Percentiles rank a stretch among this genome's conserved stretches.
Evolutionary conservation across 2,113 vertebrate genomes (phyloP).

Genomic region (Todiramphus saurophagus): DNA sequence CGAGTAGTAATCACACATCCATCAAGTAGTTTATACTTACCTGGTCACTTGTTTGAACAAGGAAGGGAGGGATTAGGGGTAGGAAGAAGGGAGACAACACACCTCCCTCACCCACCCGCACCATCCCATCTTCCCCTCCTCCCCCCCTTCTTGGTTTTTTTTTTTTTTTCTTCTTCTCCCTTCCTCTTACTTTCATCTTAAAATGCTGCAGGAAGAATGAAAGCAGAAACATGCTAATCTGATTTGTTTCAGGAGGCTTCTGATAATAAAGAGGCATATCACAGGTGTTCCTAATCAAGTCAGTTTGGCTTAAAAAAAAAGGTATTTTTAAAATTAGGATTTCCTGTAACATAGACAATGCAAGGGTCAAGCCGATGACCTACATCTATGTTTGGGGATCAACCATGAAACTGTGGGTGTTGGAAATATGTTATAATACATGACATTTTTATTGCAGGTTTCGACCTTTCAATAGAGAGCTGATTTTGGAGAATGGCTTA

Average conservation of each 20-base stretch:
- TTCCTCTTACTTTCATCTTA: slow-evolving; percentile 58
- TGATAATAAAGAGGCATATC: slow-evolving; percentile 70
- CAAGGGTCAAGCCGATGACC: slow-evolving; percentile 68
- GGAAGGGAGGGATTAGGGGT: neutral
- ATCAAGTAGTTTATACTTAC: neutral
- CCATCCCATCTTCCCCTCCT: too few species aligned
- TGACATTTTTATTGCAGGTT: slow-evolving; percentile 83
- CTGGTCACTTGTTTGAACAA: neutral
- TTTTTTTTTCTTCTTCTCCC: neutral
- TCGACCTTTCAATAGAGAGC: slow-evolving; percentile 76
- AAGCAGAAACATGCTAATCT: slow-evolving; percentile 75
- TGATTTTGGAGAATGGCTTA: slow-evolving; percentile 69
- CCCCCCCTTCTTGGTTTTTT: too few species aligned
- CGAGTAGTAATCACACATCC: neutral
- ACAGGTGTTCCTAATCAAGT: slow-evolving; percentile 79
- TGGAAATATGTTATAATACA: slow-evolving; percentile 80
- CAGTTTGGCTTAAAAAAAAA: slow-evolving; percentile 29
- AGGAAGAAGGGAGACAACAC: neutral
- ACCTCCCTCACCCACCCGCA: too few species aligned
- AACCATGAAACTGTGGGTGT: slow-evolving; percentile 72
- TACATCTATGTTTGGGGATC: slow-evolving; percentile 71
- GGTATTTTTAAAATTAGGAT: slow-evolving; percentile 64
- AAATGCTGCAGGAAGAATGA: slow-evolving; percentile 65
- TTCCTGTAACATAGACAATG: slow-evolving; percentile 67
- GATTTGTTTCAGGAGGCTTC: slow-evolving; percentile 74